phyloP scores from a whole-genome alignment of 2,113 vertebrate species.

The Cinclus mexicanus region DNA sequence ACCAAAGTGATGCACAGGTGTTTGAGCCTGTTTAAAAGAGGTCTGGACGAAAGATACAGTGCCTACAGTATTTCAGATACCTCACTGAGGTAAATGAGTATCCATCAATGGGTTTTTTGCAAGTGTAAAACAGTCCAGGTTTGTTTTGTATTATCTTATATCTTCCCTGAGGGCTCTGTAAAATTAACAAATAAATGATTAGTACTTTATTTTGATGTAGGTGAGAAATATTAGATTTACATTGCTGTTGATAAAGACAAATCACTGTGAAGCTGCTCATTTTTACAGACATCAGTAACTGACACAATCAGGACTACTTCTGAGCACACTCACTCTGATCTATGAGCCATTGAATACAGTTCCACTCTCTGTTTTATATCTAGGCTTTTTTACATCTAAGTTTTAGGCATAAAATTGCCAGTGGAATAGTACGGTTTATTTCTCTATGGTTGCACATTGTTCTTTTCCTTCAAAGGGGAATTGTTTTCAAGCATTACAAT shows the following conservation, averaged over 20 bases:
- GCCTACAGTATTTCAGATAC: not conserved
- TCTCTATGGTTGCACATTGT: not conserved
- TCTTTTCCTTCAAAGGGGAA: not conserved
- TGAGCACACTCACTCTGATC: not conserved
- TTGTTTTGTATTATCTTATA: not conserved
- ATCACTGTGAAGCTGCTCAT: not conserved
- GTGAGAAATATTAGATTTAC: not conserved
- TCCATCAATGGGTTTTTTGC: not conserved
- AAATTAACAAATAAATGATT: not conserved
- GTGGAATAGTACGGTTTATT: not conserved
- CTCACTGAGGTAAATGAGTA: not conserved
- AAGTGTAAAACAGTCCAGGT: not conserved
- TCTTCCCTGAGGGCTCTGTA: not conserved
- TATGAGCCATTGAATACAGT: not conserved
- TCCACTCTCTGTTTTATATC: not conserved
- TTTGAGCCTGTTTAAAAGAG: not conserved
- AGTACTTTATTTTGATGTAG: not conserved
- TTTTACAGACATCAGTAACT: not conserved
- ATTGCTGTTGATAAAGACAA: not conserved
- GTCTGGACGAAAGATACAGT: not conserved
- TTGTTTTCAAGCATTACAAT: not conserved
- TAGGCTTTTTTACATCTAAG: not conserved
- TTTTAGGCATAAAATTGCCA: not conserved
- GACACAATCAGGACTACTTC: not conserved
- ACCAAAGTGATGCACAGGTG: not conserved